Percentiles rank a stretch among this genome's conserved stretches.
Evolutionary conservation across 2,888 invertebrate genomes (phyloP).

Genomic region (Patella pellucida): DNA sequence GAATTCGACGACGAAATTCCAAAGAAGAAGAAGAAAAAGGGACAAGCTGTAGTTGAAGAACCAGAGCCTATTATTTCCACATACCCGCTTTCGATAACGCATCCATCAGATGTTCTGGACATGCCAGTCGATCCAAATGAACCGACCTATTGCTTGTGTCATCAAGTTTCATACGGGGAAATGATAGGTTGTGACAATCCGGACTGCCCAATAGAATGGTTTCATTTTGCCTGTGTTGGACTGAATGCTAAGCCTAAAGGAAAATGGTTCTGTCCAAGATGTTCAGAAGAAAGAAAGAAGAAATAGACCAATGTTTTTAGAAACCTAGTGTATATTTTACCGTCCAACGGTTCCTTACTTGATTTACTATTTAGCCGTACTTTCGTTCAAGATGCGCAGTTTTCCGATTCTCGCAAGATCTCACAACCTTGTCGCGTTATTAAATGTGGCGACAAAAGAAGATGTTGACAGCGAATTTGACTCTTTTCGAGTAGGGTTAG

Average conservation of each 20-base stretch:
- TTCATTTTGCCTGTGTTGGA: constrained; percentile 74
- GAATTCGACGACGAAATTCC: constrained; percentile 68
- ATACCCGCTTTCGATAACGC: constrained; percentile 62
- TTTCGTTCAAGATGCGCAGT: too few species aligned
- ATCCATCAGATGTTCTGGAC: constrained; percentile 77
- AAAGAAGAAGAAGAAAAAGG: constrained; percentile 68
- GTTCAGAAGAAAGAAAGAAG: constrained; percentile 73
- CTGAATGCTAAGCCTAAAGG: constrained; percentile 72
- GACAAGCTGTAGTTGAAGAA: constrained; percentile 37
- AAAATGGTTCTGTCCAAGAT: constrained; percentile 73
- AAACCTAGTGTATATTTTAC: too few species aligned
- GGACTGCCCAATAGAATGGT: constrained; percentile 74
- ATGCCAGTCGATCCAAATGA: constrained; percentile 91
- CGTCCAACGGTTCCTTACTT: too few species aligned
- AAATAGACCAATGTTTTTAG: constrained; percentile 37
- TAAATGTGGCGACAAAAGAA: too few species aligned
- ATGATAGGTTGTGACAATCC: constrained; percentile 96
- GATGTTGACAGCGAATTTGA: too few species aligned
- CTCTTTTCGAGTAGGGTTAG: too few species aligned
- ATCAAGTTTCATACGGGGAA: constrained; percentile 93
- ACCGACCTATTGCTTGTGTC: constrained; percentile 97
- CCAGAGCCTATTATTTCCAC: constrained; percentile 33
- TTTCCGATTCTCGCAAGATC: too few species aligned
- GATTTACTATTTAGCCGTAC: too few species aligned
- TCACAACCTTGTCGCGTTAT: too few species aligned